phyloP scores from a whole-genome alignment of 2,888 invertebrate species.

The Phalera bucephala region DNA sequence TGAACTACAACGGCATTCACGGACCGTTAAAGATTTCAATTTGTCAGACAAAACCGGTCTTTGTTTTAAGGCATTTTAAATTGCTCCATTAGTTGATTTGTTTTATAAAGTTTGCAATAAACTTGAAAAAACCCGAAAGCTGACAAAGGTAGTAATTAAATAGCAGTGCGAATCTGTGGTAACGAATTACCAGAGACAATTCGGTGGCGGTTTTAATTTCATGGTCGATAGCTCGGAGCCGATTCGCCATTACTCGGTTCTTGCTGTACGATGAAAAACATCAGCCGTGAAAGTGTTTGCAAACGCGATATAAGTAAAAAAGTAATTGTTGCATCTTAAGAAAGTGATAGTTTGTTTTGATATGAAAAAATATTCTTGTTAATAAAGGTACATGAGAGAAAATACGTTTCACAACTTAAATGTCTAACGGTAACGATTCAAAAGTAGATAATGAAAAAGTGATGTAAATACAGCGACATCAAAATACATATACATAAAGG shows the following conservation, averaged over 20 bases:
- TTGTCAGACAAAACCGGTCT: not conserved
- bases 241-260: constrained; percentile 8
- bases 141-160: not conserved
- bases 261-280: constrained; percentile 5
- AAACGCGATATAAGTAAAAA: no score
- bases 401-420: no score
- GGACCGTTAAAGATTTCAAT: not conserved
- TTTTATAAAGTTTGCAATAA: not conserved
- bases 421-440: no score
- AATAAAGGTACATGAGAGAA: no score
- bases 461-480: no score
- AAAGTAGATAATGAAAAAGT: no score
- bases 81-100: not conserved
- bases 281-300: not conserved
- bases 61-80: not conserved
- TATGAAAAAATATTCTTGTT: no score
- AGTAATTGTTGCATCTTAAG: no score
- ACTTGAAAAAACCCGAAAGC: not conserved
- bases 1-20: not conserved
- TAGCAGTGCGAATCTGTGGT: not conserved
- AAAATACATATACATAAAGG: no score
- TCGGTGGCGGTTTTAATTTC: constrained; percentile 27
- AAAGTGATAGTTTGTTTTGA: no score
- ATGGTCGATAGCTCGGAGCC: constrained; percentile 19
- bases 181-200: constrained; percentile 13